These are phyloP conservation scores for Colletes latitarsis DNA, from an alignment of 1,140 invertebrate species.

Conservation along the genomic window DNA sequence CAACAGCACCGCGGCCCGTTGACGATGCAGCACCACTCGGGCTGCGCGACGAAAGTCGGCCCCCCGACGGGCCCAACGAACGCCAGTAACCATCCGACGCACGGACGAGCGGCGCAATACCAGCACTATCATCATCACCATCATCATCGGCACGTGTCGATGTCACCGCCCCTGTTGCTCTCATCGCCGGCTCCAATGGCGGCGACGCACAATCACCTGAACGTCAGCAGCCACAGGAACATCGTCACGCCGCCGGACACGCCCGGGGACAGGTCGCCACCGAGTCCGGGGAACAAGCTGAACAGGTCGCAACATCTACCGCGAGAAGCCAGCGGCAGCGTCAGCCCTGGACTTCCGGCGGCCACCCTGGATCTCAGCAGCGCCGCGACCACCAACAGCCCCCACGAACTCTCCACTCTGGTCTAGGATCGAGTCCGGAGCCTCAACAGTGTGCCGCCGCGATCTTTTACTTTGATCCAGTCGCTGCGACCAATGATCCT, in stretches of 20 bases:
- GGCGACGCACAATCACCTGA: slow-evolving; percentile 76
- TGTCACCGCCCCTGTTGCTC: slow-evolving; percentile 78
- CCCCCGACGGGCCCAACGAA: slow-evolving; percentile 33
- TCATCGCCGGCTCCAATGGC: slow-evolving; percentile 77
- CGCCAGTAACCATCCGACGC: slow-evolving; percentile 26
- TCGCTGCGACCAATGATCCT: too few relatives aligned
- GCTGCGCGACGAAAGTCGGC: slow-evolving; percentile 40
- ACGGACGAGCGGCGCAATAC: slow-evolving; percentile 28
- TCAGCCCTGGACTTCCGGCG: slow-evolving; percentile 83
- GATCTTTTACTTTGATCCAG: too few relatives aligned
- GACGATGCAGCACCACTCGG: slow-evolving; percentile 33
- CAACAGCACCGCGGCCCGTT: slow-evolving; percentile 38
- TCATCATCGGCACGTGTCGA: slow-evolving; percentile 70
- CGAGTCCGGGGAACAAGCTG: slow-evolving; percentile 74
- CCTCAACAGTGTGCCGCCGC: too few relatives aligned
- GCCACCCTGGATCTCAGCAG: slow-evolving; percentile 86
- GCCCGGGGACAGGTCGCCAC: slow-evolving; percentile 77
- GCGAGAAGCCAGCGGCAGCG: slow-evolving; percentile 83
- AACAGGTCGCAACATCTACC: slow-evolving; percentile 73
- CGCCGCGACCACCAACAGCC: slow-evolving; percentile 84
- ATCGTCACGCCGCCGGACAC: slow-evolving; percentile 72
- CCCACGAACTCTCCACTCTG: slow-evolving; percentile 87
- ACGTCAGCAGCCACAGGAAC: slow-evolving; percentile 67
- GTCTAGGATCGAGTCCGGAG: slow-evolving; percentile 59
- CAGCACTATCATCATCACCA: slow-evolving; percentile 68